Percentiles rank a stretch among this genome's conserved stretches.
Conservation (phyloP, 2,113 vertebrate genomes). For the Lipotes vexillifer region DNA sequence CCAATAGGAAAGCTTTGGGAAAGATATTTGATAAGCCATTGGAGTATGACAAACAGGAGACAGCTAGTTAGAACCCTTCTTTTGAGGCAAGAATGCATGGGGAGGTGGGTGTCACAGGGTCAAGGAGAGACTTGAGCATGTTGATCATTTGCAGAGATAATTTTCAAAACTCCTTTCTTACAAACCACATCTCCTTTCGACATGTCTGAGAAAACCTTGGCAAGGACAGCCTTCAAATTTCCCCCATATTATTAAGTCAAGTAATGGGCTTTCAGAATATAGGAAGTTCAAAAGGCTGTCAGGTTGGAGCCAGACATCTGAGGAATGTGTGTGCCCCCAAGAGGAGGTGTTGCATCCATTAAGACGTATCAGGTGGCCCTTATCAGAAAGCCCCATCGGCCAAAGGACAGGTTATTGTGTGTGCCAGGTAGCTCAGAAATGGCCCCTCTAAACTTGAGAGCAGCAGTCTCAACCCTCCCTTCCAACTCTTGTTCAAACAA, state of each 20-base stretch:
- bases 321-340: constrained; percentile 11
- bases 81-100: background rate
- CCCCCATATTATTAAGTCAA: constrained; percentile 38
- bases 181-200: constrained; percentile 1
- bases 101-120: background rate
- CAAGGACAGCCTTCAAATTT: constrained; percentile 37
- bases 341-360: constrained; percentile 14
- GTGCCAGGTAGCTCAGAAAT: constrained; percentile 11
- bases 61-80: background rate
- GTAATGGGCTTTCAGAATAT: constrained; percentile 33
- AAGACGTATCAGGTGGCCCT: constrained; percentile 59
- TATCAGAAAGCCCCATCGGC: constrained; percentile 53
- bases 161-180: constrained; percentile 25
- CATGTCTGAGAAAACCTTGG: background rate
- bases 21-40: background rate
- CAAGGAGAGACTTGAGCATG: background rate
- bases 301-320: constrained; percentile 56
- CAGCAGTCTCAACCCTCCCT: background rate
- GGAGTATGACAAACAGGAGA: background rate
- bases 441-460: background rate
- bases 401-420: constrained; percentile 46
- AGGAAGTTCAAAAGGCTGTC: constrained; percentile 68
- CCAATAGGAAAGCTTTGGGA: background rate
- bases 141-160: constrained; percentile 43
- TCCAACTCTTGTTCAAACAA: constrained; percentile 13